phyloP scores from a whole-genome alignment of 2,797 vertebrate species.

The Rhyacichthys aspro region DNA sequence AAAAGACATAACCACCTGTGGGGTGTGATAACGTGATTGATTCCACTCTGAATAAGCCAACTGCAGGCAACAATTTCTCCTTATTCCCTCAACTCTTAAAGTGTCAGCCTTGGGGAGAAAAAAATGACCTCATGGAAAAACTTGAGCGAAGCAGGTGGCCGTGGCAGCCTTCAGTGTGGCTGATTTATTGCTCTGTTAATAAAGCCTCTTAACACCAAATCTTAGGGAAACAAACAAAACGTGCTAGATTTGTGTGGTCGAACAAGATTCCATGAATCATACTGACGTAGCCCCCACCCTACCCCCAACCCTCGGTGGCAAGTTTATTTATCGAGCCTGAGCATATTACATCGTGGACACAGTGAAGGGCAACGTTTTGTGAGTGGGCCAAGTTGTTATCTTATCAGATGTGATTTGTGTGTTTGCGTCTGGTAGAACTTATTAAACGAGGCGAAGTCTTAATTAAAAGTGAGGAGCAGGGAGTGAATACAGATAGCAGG shows the following conservation, averaged over 20 bases:
- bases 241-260: conserved; percentile 20
- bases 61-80: neutral
- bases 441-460: conserved; percentile 53
- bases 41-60: conserved; percentile 12
- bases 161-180: conserved; percentile 13
- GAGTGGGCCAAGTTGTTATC: conserved; percentile 58
- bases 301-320: neutral
- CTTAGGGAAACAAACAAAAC: conserved; percentile 50
- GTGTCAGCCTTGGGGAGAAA: conserved; percentile 4
- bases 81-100: conserved; percentile 14
- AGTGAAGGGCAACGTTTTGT: conserved; percentile 41
- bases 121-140: neutral
- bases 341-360: conserved; percentile 34
- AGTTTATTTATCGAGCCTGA: conserved; percentile 32
- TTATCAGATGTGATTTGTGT: conserved; percentile 69
- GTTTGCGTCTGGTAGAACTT: conserved; percentile 45
- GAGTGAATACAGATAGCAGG: conserved; percentile 48
- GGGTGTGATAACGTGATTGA: conserved; percentile 11
- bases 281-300: neutral
- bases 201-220: conserved; percentile 52
- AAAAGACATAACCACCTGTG: neutral
- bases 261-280: conserved; percentile 47
- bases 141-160: neutral
- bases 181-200: conserved; percentile 65
- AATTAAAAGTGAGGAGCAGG: conserved; percentile 57